Percentiles rank a stretch among this genome's conserved stretches.
Evolutionary conservation across 1,140 invertebrate genomes (phyloP).

Genomic region (Nylanderia fulva): DNA sequence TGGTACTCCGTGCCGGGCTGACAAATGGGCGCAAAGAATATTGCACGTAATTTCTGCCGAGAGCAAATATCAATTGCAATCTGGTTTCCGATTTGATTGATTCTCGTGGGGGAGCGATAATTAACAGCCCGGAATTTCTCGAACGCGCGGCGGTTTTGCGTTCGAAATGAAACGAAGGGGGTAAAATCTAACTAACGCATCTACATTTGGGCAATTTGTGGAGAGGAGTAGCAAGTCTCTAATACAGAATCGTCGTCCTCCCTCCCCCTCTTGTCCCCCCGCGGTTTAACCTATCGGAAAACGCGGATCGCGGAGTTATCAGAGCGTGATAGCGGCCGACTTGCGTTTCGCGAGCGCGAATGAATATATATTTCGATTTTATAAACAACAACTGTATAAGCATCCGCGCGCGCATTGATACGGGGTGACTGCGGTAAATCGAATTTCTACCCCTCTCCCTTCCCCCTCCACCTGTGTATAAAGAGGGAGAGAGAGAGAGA

Average conservation of each 20-base stretch:
- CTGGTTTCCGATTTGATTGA: constrained; percentile 52
- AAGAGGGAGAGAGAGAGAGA: too few species aligned
- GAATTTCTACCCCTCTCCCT: constrained; percentile 5
- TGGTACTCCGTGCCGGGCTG: background rate
- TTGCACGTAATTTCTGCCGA: constrained; percentile 34
- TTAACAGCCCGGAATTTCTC: constrained; percentile 58
- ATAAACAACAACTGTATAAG: constrained; percentile 47
- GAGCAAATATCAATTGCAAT: constrained; percentile 48
- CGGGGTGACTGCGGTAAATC: constrained; percentile 44
- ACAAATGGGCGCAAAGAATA: constrained; percentile 34
- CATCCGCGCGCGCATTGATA: background rate
- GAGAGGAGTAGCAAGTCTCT: too few species aligned
- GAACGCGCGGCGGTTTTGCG: constrained; percentile 3
- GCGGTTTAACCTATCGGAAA: constrained; percentile 66
- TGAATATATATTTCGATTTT: constrained; percentile 69
- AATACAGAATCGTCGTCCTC: too few species aligned
- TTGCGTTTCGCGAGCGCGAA: constrained; percentile 51
- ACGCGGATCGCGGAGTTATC: constrained; percentile 59
- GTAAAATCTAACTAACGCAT: constrained; percentile 40
- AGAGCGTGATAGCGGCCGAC: constrained; percentile 60
- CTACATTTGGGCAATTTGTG: constrained; percentile 27
- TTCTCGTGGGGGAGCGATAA: constrained; percentile 43
- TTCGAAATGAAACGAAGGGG: background rate
- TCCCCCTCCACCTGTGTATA: background rate
- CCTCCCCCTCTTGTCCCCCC: too few species aligned